Conservation (phyloP, 2,888 invertebrate genomes). For the Eledone cirrhosa region DNA sequence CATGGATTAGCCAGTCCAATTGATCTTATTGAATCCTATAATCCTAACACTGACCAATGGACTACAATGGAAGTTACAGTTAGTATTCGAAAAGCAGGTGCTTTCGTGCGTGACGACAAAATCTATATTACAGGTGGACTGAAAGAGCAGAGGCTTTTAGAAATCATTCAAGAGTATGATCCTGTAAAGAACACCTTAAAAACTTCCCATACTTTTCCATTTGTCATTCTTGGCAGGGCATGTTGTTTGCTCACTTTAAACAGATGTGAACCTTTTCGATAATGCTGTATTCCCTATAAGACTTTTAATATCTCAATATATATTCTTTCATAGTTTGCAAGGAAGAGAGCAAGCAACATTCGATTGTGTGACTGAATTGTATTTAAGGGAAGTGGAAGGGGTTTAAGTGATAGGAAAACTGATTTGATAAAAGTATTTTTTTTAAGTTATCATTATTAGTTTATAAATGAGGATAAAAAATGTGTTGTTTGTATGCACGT, state of each 20-base stretch:
- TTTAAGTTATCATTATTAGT: no score
- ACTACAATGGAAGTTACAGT: constrained; percentile 54
- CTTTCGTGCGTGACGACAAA: constrained; percentile 52
- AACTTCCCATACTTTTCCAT: constrained; percentile 58
- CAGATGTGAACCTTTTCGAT: constrained; percentile 20
- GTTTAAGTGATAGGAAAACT: not conserved
- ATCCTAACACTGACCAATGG: constrained; percentile 57
- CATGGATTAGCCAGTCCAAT: constrained; percentile 63
- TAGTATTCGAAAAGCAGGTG: constrained; percentile 63
- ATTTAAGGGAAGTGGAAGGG: no score
- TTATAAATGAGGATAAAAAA: no score
- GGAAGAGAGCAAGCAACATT: no score
- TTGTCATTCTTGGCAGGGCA: constrained; percentile 60
- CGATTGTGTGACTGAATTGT: no score
- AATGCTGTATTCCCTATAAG: not conserved
- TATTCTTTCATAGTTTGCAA: no score
- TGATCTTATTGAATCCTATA: constrained; percentile 59
- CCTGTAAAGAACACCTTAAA: constrained; percentile 53
- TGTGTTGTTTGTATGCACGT: no score
- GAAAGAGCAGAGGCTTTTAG: constrained; percentile 62
- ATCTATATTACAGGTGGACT: constrained; percentile 65
- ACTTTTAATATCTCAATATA: not conserved
- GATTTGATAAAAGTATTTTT: not conserved
- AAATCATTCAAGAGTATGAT: constrained; percentile 58
- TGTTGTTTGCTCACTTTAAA: constrained; percentile 60